Evolutionary conservation across 2,113 vertebrate genomes (phyloP), one percentile per base, ranked within the genome.

Genomic region (Saiga tatarica): DNA sequence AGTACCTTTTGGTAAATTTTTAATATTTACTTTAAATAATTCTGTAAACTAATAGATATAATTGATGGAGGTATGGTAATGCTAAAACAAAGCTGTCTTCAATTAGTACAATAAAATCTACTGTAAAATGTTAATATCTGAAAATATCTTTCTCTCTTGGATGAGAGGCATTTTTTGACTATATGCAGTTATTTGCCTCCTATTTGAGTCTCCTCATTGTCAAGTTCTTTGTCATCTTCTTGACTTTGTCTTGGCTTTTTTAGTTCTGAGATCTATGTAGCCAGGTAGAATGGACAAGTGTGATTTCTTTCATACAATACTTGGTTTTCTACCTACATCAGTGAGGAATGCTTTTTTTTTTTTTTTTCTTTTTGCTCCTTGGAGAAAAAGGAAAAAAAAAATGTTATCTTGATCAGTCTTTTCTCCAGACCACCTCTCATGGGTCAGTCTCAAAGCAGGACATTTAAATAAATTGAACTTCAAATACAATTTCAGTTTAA

Each of bases 381-480:
- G 50, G 47, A 84, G 87, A 33, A 55, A 67, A 67, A 57, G 19
- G 14, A 30, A 82, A 82, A n/a, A 91, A 86, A 87, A 53, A 23
- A 79, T 39, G 36, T 97, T 97, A 96, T 97, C 91, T 97, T 94
- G 62, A 95, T 93, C 62, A 64, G 21, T 87, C 64, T 95, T 92
- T 97, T 96, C 95, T 90, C 86, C 88, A 95, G 91, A 92, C 87
- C 59, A 94, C 47, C 84, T 97, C 94, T 95, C 95, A 81, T 84
- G 92, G 92, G 83, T 97, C 94, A 95, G 36, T 30, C 78, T 82
- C 94, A 90, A 96, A 93, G 81, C 64, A 98, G n/a, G 92, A 96
- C 95, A 93, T 97, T 98, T 98, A 98, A 98, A 98, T 96, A 98
- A 98, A 97, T 81, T 97, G 53, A 98, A 98, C 96, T 99, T 99